phyloP scores from a whole-genome alignment of 2,113 vertebrate species.

The Micromys minutus region DNA sequence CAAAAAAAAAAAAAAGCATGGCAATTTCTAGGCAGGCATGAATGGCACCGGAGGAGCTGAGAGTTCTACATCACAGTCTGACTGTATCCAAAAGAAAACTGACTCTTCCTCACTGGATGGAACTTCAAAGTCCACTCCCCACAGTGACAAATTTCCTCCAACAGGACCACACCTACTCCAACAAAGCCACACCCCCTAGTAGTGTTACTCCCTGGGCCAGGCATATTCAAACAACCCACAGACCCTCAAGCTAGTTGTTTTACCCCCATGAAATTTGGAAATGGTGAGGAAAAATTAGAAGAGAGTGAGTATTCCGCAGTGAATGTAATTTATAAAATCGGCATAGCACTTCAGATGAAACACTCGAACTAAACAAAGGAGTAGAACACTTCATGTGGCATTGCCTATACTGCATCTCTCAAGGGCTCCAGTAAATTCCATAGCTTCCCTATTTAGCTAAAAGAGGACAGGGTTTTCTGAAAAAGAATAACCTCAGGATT shows the following conservation, averaged over 20 bases:
- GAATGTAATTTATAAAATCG: constrained; percentile 28
- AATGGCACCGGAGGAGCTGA: too few species aligned
- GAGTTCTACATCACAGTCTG: too few species aligned
- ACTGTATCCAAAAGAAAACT: too few species aligned
- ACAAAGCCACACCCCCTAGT: too few species aligned
- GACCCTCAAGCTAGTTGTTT: neutral
- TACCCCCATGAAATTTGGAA: neutral
- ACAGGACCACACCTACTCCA: too few species aligned
- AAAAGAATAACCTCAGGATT: constrained; percentile 27
- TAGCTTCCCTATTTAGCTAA: constrained; percentile 39
- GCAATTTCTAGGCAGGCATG: too few species aligned
- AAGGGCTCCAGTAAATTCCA: constrained; percentile 53
- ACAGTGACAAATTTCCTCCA: too few species aligned
- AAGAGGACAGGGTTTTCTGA: constrained; percentile 34
- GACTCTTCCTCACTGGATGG: too few species aligned
- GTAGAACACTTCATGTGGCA: neutral
- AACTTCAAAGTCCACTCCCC: too few species aligned
- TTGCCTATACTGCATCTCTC: neutral
- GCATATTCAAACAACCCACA: too few species aligned
- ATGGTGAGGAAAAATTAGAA: neutral
- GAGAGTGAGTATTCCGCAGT: neutral
- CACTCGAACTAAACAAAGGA: constrained; percentile 31
- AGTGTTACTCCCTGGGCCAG: too few species aligned
- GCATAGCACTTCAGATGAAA: constrained; percentile 13
- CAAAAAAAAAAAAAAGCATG: too few species aligned